Evolutionary conservation across 2,113 vertebrate genomes (phyloP).

Genomic region (Istiophorus platypterus): DNA sequence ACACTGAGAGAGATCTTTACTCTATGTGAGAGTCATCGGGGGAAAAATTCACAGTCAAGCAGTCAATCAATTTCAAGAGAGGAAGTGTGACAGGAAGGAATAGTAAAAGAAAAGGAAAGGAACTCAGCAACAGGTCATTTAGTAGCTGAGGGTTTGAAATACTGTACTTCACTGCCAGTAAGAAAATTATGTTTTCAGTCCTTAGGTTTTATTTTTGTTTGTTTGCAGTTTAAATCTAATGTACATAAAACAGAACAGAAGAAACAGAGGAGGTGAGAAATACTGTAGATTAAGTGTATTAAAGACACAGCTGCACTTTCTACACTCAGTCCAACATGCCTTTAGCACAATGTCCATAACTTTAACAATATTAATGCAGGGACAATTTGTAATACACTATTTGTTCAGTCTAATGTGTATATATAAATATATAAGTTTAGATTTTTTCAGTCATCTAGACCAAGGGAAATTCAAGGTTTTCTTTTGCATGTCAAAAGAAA

Average conservation of each 20-base stretch:
- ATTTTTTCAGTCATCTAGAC: background rate
- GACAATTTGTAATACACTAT: background rate
- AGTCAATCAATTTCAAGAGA: slow-evolving; percentile 33
- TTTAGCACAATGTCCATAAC: background rate
- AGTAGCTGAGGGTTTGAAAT: background rate
- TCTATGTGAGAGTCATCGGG: background rate
- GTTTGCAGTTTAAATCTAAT: background rate
- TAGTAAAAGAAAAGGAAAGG: slow-evolving; percentile 45
- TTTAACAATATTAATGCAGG: background rate
- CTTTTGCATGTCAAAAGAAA: no score
- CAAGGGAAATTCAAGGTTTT: no score
- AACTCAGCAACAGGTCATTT: slow-evolving; percentile 10
- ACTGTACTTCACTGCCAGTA: background rate
- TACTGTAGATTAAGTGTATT: background rate
- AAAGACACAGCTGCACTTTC: background rate
- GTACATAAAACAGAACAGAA: background rate
- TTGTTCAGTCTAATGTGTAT: no score
- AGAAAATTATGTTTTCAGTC: background rate
- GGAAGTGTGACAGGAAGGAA: slow-evolving; percentile 47
- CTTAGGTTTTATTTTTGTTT: background rate
- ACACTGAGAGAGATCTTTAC: background rate
- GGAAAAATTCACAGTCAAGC: background rate
- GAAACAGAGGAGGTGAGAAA: background rate
- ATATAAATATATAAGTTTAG: background rate
- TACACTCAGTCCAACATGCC: background rate